Evolutionary conservation across 2,888 invertebrate species (phyloP), one percentile per base, ranked within the genome.

Genomic region (Phlogophora meticulosa): DNA sequence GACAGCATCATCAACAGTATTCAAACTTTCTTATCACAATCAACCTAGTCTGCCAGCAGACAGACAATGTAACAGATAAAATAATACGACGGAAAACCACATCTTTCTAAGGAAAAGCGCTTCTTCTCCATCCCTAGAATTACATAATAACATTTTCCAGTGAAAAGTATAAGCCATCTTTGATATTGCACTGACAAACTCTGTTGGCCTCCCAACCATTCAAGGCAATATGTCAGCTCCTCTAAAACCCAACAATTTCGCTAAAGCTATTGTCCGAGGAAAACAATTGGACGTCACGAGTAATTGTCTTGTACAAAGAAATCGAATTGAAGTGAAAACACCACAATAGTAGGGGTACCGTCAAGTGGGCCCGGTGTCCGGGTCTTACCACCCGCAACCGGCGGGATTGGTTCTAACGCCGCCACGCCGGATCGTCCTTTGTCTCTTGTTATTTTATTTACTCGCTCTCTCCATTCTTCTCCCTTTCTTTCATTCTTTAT

Each of bases 341-440:
- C 43, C 59, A 65, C 80, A 66, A 70, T 58, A 57, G 70, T 57
- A 60, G 57, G 53, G 24, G 49, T 40, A 17, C 40, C 24, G 70
- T 65, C 76, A 71, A 83, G 75, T 73, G 71, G 40, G n/a, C 56
- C 57, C 57, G 60, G 28, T 64, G 11, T 22, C 15, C 17, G 15
- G 17, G 7, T 75, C 67, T 68, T 58, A 63, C 40, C 53, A 62
- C 67, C 64, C 48, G n/a, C 58, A 7, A 62, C 58, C 67, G 49
- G 36, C 72, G 34, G 75, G 64, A 79, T 82, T 81, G 73, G 69
- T 77, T 81, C 81, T 72, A 79, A 79, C 80, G 67, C 69, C 65
- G n/a, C n/a, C n/a, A n/a, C n/a, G n/a, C 5, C 28, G 46, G 36
- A 49, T 57, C 48, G 45, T 20, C 57, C 59, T 61, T 75, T 74